These are phyloP conservation scores for Chunga burmeisteri DNA, from an alignment of 2,113 vertebrate species.

Conservation along the genomic window DNA sequence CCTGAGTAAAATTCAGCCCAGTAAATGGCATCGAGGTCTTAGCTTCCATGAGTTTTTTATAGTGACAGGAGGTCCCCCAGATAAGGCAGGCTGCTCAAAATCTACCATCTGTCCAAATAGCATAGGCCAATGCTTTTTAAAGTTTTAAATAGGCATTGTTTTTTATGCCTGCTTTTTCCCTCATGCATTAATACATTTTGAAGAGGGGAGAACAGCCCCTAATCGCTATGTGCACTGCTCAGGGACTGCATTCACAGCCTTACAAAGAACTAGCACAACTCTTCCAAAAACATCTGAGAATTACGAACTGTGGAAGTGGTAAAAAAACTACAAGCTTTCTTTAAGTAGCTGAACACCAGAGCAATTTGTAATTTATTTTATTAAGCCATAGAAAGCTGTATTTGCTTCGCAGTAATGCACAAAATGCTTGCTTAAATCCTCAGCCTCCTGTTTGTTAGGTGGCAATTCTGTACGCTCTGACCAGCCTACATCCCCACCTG, in stretches of 20 bases:
- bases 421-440: not conserved
- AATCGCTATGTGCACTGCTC: not conserved
- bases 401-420: not conserved
- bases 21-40: not conserved
- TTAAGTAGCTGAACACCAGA: not conserved
- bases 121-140: not conserved
- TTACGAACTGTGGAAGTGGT: not conserved
- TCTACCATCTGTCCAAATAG: not conserved
- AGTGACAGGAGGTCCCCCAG: not conserved
- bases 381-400: not conserved
- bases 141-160: not conserved
- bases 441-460: not conserved
- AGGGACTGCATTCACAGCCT: not conserved
- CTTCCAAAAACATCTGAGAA: not conserved
- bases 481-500: not conserved
- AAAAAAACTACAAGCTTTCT: not conserved
- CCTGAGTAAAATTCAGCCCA: not conserved
- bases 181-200: not conserved
- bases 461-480: not conserved
- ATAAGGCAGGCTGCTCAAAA: not conserved
- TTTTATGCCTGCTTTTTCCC: not conserved
- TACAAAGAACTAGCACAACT: not conserved
- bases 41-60: not conserved
- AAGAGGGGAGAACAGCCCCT: not conserved
- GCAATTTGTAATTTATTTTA: not conserved